A percentile compares a stretch with the other conserved stretches of the same genome.
Evolutionary conservation across 2,888 invertebrate genomes (phyloP).

Genomic region (Limnephilus marmoratus): DNA sequence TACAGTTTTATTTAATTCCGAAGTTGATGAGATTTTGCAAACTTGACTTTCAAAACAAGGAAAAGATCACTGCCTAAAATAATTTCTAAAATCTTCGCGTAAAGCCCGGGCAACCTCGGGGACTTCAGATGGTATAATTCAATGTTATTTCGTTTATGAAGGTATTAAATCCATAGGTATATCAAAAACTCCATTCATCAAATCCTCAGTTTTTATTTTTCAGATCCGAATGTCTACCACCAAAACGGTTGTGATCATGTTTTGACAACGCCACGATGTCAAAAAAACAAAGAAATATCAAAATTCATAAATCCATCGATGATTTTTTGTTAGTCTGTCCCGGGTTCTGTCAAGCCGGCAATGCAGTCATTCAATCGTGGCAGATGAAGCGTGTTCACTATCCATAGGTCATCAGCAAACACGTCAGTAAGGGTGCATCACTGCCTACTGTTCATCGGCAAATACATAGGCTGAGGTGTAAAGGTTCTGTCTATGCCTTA

Average conservation of each 20-base stretch:
- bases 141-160: too few relatives aligned
- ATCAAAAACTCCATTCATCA: background rate
- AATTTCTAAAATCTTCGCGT: too few relatives aligned
- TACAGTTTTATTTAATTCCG: too few relatives aligned
- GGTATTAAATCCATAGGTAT: background rate
- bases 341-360: conserved; percentile 55
- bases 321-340: background rate
- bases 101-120: too few relatives aligned
- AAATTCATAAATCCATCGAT: background rate
- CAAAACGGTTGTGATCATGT: background rate
- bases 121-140: too few relatives aligned
- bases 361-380: conserved; percentile 61
- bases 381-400: conserved; percentile 57
- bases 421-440: background rate
- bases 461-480: background rate
- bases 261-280: too few relatives aligned
- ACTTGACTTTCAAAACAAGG: too few relatives aligned
- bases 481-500: conserved; percentile 53
- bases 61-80: too few relatives aligned
- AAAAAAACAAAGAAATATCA: background rate
- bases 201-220: background rate
- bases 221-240: background rate
- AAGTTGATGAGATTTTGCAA: too few relatives aligned
- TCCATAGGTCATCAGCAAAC: background rate
- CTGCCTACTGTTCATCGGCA: background rate